Evolutionary conservation across 1,140 invertebrate genomes (phyloP).

Genomic region (Euwallacea fornicatus): DNA sequence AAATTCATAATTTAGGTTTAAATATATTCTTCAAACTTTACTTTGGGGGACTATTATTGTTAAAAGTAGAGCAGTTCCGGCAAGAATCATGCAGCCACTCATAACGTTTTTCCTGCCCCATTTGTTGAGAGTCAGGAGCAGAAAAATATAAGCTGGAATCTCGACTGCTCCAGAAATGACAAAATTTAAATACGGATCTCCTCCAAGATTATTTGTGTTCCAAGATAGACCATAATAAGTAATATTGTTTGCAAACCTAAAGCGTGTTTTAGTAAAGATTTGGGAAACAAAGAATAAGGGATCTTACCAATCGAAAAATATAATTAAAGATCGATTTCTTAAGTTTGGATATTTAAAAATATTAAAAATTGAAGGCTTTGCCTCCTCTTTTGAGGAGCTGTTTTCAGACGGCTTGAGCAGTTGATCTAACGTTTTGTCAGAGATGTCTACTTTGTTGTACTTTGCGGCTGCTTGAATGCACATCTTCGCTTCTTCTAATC

Average conservation of each 20-base stretch:
- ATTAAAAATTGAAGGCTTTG: conserved; percentile 62
- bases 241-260: conserved; percentile 75
- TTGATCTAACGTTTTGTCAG: conserved; percentile 59
- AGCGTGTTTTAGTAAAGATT: conserved; percentile 10
- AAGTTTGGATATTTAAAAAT: conserved; percentile 72
- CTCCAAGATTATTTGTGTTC: conserved; percentile 73
- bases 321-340: conserved; percentile 68
- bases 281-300: neutral
- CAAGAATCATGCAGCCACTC: conserved; percentile 69
- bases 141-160: conserved; percentile 72
- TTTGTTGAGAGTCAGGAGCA: conserved; percentile 70
- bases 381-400: conserved; percentile 19
- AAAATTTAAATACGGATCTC: conserved; percentile 76
- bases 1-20: conserved; percentile 10
- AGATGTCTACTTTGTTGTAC: conserved; percentile 65
- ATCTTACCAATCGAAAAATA: conserved; percentile 76
- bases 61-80: conserved; percentile 63
- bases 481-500: conserved; percentile 67
- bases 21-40: conserved; percentile 44
- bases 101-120: conserved; percentile 72
- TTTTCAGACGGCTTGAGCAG: conserved; percentile 53
- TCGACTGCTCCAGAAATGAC: conserved; percentile 75
- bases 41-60: conserved; percentile 63
- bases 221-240: conserved; percentile 83
- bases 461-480: conserved; percentile 70